These are phyloP conservation scores for Campylomormyrus tamandua DNA, from an alignment of 2,113 vertebrate genomes.

Conservation along the genomic window DNA sequence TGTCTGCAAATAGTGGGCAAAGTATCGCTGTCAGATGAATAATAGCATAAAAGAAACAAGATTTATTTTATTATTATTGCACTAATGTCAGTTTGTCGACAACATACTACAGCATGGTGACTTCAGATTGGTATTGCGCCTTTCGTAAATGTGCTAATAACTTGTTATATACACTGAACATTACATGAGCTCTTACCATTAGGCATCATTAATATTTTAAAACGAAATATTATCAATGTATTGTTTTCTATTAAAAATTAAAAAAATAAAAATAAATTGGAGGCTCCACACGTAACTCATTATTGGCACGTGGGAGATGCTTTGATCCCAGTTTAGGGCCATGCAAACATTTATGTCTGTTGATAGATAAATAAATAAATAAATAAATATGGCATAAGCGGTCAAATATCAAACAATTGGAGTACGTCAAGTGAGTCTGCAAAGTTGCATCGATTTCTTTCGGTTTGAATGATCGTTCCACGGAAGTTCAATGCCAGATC, in stretches of 20 bases:
- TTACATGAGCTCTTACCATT: background rate
- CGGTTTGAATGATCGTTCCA: background rate
- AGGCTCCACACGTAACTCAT: background rate
- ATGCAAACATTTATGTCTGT: background rate
- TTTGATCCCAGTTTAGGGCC: background rate
- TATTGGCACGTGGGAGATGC: background rate
- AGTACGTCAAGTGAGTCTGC: background rate
- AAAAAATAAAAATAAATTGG: background rate
- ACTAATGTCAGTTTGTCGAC: background rate
- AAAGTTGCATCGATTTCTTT: background rate
- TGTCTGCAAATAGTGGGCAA: background rate
- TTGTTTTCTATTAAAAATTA: background rate
- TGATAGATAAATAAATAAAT: background rate
- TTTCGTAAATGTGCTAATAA: background rate
- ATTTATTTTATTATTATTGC: background rate
- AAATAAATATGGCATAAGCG: background rate
- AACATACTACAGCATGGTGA: background rate
- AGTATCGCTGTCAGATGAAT: background rate
- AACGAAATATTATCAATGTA: background rate
- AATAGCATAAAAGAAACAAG: background rate
- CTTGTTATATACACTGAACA: background rate
- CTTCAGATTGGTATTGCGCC: background rate
- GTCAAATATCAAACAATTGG: background rate
- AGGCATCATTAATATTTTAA: background rate
- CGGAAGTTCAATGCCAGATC: background rate